These are phyloP conservation scores for Macroteleia sp. DNA, from an alignment of 2,888 invertebrate species.

Conservation along the genomic window DNA sequence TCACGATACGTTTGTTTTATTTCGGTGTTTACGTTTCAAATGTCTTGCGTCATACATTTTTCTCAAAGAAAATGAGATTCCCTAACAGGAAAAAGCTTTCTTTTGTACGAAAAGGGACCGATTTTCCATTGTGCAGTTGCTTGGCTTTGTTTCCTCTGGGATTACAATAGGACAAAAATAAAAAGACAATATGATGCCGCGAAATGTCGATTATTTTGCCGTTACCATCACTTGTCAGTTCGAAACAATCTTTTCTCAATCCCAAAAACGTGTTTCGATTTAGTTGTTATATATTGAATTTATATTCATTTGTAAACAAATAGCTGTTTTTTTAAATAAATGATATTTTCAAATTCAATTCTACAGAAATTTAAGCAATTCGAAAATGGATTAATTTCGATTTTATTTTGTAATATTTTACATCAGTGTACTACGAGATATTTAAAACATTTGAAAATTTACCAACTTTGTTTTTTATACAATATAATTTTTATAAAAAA, in stretches of 20 bases:
- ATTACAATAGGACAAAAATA: constrained; percentile 2
- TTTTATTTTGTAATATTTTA: no score
- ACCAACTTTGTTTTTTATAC: no score
- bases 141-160: constrained; percentile 12
- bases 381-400: no score
- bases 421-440: no score
- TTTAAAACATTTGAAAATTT: no score
- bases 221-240: background rate
- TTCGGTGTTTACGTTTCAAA: constrained; percentile 34
- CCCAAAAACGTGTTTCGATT: no score
- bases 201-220: constrained; percentile 4
- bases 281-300: no score
- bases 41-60: constrained; percentile 27
- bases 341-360: no score
- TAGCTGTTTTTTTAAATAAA: no score
- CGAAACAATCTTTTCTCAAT: background rate
- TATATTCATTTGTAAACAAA: no score
- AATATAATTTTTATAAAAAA: no score
- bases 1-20: constrained; percentile 16
- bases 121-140: constrained; percentile 55
- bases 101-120: constrained; percentile 51
- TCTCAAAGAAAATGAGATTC: constrained; percentile 63
- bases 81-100: constrained; percentile 57
- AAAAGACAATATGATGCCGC: background rate
- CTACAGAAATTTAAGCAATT: no score